Base-by-base conservation (phyloP, 2,888 invertebrate species). In the Athrips mouffetella region DNA sequence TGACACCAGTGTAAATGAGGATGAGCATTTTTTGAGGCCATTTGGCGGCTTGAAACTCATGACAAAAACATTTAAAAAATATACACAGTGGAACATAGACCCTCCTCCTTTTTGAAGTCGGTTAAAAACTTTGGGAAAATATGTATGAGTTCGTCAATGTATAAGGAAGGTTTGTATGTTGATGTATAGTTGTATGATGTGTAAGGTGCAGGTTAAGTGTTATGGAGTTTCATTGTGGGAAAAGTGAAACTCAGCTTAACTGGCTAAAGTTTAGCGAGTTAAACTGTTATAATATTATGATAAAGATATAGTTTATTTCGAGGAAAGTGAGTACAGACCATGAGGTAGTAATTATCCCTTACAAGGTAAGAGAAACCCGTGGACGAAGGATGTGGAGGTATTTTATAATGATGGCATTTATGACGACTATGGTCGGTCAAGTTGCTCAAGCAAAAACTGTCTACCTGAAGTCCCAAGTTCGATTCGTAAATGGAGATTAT, bases 151-250 rank as follows among this genome's bases (percentile, higher is more conserved):
- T 15, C 16, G 5, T 16, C 20, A 37, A 37, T 37, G 20, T 20
- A 21, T 21, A 10, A 10, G 16, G n/a, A 20, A 35, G 16, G 5
- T 18, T 37, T 27, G 27, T 2, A 3, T 2, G 27, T n/a, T 20
- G n/a, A 16, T n/a, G n/a, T n/a, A n/a, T n/a, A 33, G 20, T 15
- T 2, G 33, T 16, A 33, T 16, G 3, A 13, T 13, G 4, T 33
- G 50, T 40, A 31, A 44, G 44, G 46, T 47, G 46, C 49, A 23
- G 41, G 37, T 37, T 37, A 37, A 37, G n/a, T 37, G 37, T 37
- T 37, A 37, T 37, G 47, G 27, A 10, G 25, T 46, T 44, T 47
- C 33, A 42, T 47, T 46, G 49, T 11, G 35, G 35, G 18, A 7
- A 16, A 37, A 21, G 37, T 37, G 37, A 37, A 37, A 37, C 10